Base-by-base conservation (phyloP, 2,888 invertebrate genomes). In the Pseudococcus longispinus region DNA sequence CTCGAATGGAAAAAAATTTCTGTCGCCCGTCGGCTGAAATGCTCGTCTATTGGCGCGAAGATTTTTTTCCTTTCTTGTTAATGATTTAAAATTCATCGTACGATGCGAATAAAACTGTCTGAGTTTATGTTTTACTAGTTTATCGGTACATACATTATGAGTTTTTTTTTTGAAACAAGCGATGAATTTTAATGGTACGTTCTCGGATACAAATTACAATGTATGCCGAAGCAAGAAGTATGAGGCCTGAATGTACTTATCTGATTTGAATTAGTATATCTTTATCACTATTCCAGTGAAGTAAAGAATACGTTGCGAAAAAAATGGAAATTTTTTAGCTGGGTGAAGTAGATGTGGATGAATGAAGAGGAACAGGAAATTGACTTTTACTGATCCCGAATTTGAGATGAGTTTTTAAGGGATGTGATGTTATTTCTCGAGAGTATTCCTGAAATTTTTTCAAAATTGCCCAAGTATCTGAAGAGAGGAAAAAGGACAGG, bases 181-280 rank as follows among this genome's bases (percentile, higher is more conserved):
- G 77, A 29, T 42, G 77, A 80, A 80, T 80, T 80, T 80, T 80
- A 80, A 80, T 80, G n/a, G 37, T 80, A 80, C 23, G 77, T 20
- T 80, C 77, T 80, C 26, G 77, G 42, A 23, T 80, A 42, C 18
- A 74, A 74, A 32, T 74, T 74, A 74, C 32, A 80, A 37, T 80
- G 77, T 80, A 60, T 60, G 60, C 13, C 70, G 26, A 70, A 70
- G 70, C 9, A 15, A 29, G 0, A 26, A 60, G 6, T 6, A 8
- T 55, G n/a, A 60, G 15, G 23, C 29, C 11, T 29, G 70, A 70
- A 29, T 70, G 70, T 29, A 29, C 6, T 20, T 60, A 60, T 55
- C 65, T 26, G n/a, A 18, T 70, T 70, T 26, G 70, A 70, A 70
- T 70, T 70, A 29, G 18, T 5, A 70, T 29, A 29, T 70, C 5